Evolutionary conservation across 2,797 vertebrate species (phyloP).

Genomic region (Poecilia velifera): DNA sequence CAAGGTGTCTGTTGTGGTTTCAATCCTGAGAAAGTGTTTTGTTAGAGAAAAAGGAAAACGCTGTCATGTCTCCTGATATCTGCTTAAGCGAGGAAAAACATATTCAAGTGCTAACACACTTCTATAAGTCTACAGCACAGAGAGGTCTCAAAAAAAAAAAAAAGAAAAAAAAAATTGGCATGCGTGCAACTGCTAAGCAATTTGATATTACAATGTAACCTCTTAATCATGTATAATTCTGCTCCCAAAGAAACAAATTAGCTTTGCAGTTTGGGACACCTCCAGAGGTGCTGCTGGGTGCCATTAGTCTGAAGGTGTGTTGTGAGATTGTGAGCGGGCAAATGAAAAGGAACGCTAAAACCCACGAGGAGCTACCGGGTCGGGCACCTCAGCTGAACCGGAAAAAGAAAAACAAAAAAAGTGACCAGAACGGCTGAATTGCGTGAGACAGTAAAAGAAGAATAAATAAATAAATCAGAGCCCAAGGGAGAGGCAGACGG

Average conservation of each 20-base stretch:
- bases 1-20: constrained; percentile 70
- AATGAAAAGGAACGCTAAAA: constrained; percentile 41
- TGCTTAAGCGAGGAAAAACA: constrained; percentile 48
- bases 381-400: constrained; percentile 62
- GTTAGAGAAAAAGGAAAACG: constrained; percentile 52
- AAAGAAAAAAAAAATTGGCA: constrained; percentile 42
- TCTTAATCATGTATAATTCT: constrained; percentile 58
- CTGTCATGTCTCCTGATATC: constrained; percentile 49
- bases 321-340: constrained; percentile 17
- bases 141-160: constrained; percentile 55
- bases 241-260: constrained; percentile 64
- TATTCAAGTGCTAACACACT: constrained; percentile 44
- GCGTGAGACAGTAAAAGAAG: constrained; percentile 37
- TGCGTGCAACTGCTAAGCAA: constrained; percentile 52
- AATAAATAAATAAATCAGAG: constrained; percentile 52
- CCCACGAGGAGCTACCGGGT: constrained; percentile 42
- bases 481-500: constrained; percentile 43
- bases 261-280: constrained; percentile 67
- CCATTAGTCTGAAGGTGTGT: constrained; percentile 26
- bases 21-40: constrained; percentile 62
- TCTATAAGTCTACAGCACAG: constrained; percentile 46
- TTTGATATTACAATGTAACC: constrained; percentile 62
- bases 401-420: constrained; percentile 53
- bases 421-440: constrained; percentile 54
- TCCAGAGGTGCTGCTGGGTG: constrained; percentile 53